Conservation (phyloP, 2,797 vertebrate species). For the Labeo calbasu region DNA sequence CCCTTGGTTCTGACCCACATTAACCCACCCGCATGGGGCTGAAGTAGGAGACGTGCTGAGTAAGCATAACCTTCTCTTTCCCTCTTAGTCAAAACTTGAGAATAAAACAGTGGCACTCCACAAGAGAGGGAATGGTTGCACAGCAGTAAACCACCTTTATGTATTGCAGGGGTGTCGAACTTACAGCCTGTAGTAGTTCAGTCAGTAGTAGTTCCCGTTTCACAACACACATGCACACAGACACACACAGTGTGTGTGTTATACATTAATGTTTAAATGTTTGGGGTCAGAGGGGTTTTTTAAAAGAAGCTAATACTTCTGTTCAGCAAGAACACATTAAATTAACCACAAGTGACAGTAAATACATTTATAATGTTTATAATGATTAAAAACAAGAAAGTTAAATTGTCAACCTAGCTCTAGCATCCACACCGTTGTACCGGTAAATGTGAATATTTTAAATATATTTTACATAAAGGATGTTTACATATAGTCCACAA, state of each 20-base stretch:
- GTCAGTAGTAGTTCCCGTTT: neutral
- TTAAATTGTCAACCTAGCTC: too few relatives aligned
- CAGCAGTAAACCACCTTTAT: conserved; percentile 15
- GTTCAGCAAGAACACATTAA: too few relatives aligned
- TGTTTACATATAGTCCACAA: too few relatives aligned
- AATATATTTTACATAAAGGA: too few relatives aligned
- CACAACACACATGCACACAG: too few relatives aligned
- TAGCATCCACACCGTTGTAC: too few relatives aligned
- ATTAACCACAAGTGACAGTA: too few relatives aligned
- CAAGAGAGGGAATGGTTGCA: conserved; percentile 32
- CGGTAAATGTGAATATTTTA: too few relatives aligned
- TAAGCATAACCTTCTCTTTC: conserved; percentile 23
- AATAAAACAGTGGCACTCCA: neutral
- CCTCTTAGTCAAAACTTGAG: conserved; percentile 13
- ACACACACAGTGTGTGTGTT: too few relatives aligned
- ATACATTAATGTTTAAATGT: neutral
- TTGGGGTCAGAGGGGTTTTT: neutral
- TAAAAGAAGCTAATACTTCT: neutral
- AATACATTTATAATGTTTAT: neutral
- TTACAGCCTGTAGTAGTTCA: neutral
- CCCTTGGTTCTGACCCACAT: conserved; percentile 25
- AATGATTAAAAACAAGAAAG: too few relatives aligned
- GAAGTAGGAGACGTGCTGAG: conserved; percentile 40
- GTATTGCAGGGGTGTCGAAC: neutral
- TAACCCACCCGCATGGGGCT: conserved; percentile 19